These are phyloP conservation scores for Gortyna flavago DNA, from an alignment of 2,888 invertebrate species.

Conservation along the genomic window DNA sequence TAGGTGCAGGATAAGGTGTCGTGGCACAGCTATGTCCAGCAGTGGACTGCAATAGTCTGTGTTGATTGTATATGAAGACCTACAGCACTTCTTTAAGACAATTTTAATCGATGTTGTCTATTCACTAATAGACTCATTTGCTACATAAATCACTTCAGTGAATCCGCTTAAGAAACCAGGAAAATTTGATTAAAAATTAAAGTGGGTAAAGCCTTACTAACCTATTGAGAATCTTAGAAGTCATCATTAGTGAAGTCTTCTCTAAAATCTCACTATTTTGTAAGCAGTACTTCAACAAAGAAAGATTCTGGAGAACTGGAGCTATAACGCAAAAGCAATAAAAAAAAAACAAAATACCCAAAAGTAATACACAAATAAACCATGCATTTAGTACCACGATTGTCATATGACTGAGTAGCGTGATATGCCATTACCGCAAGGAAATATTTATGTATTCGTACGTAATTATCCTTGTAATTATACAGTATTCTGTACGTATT, in stretches of 20 bases:
- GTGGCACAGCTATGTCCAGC: neutral
- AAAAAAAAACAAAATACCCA: neutral
- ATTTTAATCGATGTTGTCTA: neutral
- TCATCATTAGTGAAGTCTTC: neutral
- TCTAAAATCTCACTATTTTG: neutral
- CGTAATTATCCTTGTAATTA: constrained; percentile 17
- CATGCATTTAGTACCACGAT: constrained; percentile 6
- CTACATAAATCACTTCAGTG: neutral
- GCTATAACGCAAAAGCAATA: neutral
- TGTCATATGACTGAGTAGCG: constrained; percentile 18
- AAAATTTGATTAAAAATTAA: neutral
- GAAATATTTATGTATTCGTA: constrained; percentile 2
- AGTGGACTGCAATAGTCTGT: neutral
- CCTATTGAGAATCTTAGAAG: neutral
- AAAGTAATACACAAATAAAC: neutral
- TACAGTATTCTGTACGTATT: no score
- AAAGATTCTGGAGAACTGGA: neutral
- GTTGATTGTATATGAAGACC: neutral
- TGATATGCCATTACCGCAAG: neutral
- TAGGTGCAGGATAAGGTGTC: neutral
- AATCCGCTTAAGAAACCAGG: neutral
- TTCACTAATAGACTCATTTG: neutral
- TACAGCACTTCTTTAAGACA: neutral
- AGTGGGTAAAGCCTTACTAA: neutral
- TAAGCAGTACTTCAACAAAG: neutral